These are phyloP conservation scores for Pseudomyrmex sp. DNA, from an alignment of 1,140 invertebrate genomes.

Conservation along the genomic window DNA sequence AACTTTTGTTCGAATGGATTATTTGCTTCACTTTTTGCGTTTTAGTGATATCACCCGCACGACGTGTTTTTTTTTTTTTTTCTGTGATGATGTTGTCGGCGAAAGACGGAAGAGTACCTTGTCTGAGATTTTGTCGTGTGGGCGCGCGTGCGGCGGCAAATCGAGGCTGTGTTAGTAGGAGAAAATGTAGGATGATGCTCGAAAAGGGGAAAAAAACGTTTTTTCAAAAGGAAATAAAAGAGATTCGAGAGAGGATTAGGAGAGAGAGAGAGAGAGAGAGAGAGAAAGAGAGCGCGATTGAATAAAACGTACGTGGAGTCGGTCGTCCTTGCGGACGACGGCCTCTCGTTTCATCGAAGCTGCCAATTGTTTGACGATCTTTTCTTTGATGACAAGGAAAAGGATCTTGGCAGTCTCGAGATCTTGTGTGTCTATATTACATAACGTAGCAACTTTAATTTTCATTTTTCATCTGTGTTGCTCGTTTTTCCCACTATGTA, in stretches of 20 bases:
- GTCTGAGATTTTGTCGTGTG: slow-evolving; percentile 77
- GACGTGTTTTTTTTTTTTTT: slow-evolving; percentile 4
- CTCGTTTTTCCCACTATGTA: neutral
- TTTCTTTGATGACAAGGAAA: slow-evolving; percentile 7
- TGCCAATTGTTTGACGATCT: slow-evolving; percentile 48
- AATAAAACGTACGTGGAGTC: slow-evolving; percentile 9
- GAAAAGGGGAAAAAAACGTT: slow-evolving; percentile 45
- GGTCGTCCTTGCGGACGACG: slow-evolving; percentile 8
- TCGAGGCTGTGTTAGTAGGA: slow-evolving; percentile 76
- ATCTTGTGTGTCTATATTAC: slow-evolving; percentile 49
- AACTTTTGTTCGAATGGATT: slow-evolving; percentile 6
- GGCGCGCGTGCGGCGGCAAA: slow-evolving; percentile 83
- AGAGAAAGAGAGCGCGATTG: neutral
- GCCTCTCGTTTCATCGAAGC: slow-evolving; percentile 42
- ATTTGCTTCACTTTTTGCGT: slow-evolving; percentile 8
- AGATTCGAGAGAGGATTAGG: slow-evolving; percentile 50
- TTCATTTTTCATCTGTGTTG: slow-evolving; percentile 29
- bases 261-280: slow-evolving; percentile 12
- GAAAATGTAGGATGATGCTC: slow-evolving; percentile 65
- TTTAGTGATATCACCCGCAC: slow-evolving; percentile 25
- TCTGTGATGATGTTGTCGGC: slow-evolving; percentile 28
- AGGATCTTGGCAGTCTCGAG: neutral
- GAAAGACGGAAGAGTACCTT: slow-evolving; percentile 56
- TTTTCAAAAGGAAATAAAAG: slow-evolving; percentile 57
- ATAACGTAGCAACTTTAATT: slow-evolving; percentile 14